phyloP scores from a whole-genome alignment of 2,888 invertebrate genomes.

The Chrysopilus asiliformis region DNA sequence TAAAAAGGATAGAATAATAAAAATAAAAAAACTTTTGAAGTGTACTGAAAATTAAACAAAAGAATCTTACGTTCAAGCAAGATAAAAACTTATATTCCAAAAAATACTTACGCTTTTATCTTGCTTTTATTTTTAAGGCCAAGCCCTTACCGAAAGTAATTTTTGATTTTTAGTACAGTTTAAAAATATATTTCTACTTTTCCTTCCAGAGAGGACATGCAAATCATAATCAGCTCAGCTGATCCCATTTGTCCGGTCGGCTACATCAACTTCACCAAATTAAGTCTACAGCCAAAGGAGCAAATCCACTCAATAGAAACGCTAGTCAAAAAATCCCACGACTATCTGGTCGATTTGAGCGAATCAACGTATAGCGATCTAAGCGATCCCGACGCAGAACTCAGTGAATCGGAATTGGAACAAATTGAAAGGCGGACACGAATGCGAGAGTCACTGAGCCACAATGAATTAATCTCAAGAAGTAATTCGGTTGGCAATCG shows the following conservation, averaged over 20 bases:
- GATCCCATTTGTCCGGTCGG: slow-evolving; percentile 92
- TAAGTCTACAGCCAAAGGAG: slow-evolving; percentile 61
- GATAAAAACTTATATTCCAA: no score
- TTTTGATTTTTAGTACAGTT: no score
- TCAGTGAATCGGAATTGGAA: slow-evolving; percentile 48
- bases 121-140: no score
- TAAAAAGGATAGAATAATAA: no score
- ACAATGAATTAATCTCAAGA: slow-evolving; percentile 32
- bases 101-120: no score
- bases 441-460: slow-evolving; percentile 34
- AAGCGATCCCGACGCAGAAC: slow-evolving; percentile 49
- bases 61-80: no score
- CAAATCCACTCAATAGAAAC: no score
- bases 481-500: slow-evolving; percentile 34
- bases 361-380: slow-evolving; percentile 50
- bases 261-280: slow-evolving; percentile 74
- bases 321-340: slow-evolving; percentile 46
- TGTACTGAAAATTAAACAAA: no score
- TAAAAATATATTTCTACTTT: no score
- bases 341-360: slow-evolving; percentile 47
- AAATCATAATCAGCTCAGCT: slow-evolving; percentile 77
- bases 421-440: slow-evolving; percentile 41
- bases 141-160: no score
- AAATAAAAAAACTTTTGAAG: no score
- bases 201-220: slow-evolving; percentile 61